Evolutionary conservation across 2,888 invertebrate species (phyloP).

Genomic region (Heteromyza rotundicornis): DNA sequence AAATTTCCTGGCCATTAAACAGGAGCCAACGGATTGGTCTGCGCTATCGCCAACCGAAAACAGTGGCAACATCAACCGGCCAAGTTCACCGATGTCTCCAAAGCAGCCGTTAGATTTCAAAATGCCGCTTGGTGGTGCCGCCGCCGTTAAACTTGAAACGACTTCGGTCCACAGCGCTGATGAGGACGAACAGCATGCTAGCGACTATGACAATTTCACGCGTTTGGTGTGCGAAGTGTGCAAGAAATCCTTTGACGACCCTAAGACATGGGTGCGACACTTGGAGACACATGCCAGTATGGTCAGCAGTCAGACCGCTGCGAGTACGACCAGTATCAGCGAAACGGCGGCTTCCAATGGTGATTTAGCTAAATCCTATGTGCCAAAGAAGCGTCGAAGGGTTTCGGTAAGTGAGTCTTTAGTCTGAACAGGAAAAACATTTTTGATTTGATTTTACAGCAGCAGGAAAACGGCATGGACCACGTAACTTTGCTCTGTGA

Average conservation of each 20-base stretch:
- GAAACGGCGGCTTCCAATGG: conserved; percentile 20
- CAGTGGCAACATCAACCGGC: conserved; percentile 35
- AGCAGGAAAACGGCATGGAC: conserved; percentile 66
- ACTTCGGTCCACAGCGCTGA: conserved; percentile 31
- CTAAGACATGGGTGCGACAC: conserved; percentile 83
- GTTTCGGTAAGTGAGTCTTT: conserved; percentile 63
- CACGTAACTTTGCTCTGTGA: conserved; percentile 81
- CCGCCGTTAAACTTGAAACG: conserved; percentile 44
- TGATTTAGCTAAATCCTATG: conserved; percentile 45
- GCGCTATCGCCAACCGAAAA: conserved; percentile 23
- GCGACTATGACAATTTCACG: conserved; percentile 66
- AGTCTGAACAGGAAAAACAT: too few species aligned
- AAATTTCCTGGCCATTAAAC: conserved; percentile 62
- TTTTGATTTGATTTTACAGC: conserved; percentile 52
- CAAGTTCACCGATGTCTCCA: conserved; percentile 38
- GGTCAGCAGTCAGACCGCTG: conserved; percentile 54
- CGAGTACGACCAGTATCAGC: conserved; percentile 32
- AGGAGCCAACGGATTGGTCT: conserved; percentile 76
- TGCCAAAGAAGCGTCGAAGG: conserved; percentile 64
- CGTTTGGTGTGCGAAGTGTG: conserved; percentile 83
- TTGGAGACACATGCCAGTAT: conserved; percentile 78
- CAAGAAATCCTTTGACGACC: conserved; percentile 81
- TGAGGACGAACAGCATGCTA: conserved; percentile 27
- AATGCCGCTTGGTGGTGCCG: conserved; percentile 34
- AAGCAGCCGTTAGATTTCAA: conserved; percentile 53